Conservation (phyloP, 2,113 vertebrate genomes). For the Phrynocephalus versicolor region DNA sequence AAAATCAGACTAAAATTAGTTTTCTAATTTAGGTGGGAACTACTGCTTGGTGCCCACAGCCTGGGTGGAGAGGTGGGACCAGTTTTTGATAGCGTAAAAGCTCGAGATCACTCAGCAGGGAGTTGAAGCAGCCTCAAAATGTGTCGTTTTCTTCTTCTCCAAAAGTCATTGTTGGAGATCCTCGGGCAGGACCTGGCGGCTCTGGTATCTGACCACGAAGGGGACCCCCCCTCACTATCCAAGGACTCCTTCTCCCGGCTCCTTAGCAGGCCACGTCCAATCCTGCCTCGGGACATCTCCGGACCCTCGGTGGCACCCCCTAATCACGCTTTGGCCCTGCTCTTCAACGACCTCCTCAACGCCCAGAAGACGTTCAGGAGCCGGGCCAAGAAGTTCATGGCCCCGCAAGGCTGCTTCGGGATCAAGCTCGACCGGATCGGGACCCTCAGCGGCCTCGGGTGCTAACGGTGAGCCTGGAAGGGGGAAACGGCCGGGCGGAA, state of each 20-base stretch:
- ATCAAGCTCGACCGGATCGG: constrained; percentile 85
- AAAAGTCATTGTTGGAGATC: not conserved
- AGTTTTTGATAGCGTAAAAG: not conserved
- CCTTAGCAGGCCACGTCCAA: not conserved
- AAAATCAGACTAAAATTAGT: too few relatives aligned
- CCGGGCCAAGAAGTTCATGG: constrained; percentile 64
- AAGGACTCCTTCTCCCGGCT: not conserved
- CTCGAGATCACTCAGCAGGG: too few relatives aligned
- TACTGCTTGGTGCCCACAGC: too few relatives aligned
- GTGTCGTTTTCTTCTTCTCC: fast-evolving
- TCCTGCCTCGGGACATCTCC: not conserved
- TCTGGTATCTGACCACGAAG: not conserved
- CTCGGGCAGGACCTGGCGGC: not conserved
- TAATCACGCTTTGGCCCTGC: constrained; percentile 31
- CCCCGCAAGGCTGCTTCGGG: constrained; percentile 78
- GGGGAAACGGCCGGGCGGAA: not conserved
- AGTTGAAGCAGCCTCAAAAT: not conserved
- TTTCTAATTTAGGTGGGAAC: too few relatives aligned
- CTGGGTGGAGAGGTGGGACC: not conserved
- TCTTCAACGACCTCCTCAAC: constrained; percentile 70
- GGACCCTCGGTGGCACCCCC: not conserved
- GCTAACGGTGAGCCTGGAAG: constrained; percentile 45
- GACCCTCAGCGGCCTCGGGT: constrained; percentile 80
- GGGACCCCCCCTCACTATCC: not conserved
- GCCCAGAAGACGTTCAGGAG: constrained; percentile 66